A percentile compares a stretch with the other conserved stretches of the same genome.
phyloP scores from a whole-genome alignment of 2,113 vertebrate species.

The Oxyruncus cristatus region DNA sequence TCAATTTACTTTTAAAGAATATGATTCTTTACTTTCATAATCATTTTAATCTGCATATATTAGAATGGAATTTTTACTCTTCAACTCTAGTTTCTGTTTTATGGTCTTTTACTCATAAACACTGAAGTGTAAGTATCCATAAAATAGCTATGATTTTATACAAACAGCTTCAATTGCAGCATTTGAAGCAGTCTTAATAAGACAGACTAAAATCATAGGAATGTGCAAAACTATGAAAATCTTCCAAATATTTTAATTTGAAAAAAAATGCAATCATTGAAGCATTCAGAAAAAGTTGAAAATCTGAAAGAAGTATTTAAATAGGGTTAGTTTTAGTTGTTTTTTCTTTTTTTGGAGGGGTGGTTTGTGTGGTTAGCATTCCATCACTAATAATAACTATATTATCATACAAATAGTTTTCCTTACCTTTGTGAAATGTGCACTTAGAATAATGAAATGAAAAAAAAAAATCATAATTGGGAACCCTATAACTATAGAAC shows the following conservation, averaged over 20 bases:
- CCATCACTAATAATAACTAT: background rate
- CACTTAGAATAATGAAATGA: background rate
- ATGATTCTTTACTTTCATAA: background rate
- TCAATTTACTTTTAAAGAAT: background rate
- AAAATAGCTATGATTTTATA: background rate
- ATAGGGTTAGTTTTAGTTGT: accelerated
- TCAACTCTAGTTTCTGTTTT: background rate
- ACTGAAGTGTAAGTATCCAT: background rate
- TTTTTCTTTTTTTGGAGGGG: background rate
- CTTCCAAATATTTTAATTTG: background rate
- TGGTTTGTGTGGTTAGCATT: background rate
- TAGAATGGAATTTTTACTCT: background rate
- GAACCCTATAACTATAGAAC: background rate
- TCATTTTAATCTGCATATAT: background rate
- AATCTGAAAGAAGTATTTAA: background rate
- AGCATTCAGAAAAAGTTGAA: background rate
- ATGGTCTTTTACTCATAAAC: background rate
- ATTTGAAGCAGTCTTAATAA: background rate
- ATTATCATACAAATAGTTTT: background rate
- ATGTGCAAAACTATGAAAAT: background rate
- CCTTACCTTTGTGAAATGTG: background rate
- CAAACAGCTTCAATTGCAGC: background rate
- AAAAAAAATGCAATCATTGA: background rate
- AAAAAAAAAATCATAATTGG: background rate
- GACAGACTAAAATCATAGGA: background rate